phyloP scores from a whole-genome alignment of 2,113 vertebrate species.

The Mesoclemmys tuberculata region DNA sequence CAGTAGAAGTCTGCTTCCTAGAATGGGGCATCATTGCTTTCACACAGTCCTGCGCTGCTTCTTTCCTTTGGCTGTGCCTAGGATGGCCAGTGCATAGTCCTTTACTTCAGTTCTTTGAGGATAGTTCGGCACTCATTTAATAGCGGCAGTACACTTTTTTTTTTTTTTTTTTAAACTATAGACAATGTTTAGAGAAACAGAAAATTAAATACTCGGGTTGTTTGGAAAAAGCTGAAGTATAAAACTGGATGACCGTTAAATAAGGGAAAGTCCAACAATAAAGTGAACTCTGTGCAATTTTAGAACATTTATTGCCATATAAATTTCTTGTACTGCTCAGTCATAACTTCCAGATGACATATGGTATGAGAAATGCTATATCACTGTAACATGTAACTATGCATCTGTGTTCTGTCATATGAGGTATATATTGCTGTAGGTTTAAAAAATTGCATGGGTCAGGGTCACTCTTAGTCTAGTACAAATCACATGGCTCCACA shows the following conservation, averaged over 20 bases:
- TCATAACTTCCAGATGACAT: neutral
- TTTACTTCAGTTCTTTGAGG: neutral
- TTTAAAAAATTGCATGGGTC: neutral
- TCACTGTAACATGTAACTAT: neutral
- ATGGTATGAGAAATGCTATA: neutral
- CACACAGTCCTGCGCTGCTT: neutral
- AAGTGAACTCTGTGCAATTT: neutral
- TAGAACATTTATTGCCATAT: neutral
- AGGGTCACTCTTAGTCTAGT: neutral
- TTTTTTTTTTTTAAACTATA: neutral
- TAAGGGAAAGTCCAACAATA: neutral
- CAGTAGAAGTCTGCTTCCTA: neutral
- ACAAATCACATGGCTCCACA: neutral
- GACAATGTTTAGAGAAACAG: neutral
- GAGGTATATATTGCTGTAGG: neutral
- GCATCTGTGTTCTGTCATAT: neutral
- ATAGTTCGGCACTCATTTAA: neutral
- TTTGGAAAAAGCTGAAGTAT: neutral
- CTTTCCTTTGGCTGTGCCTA: neutral
- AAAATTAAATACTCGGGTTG: neutral
- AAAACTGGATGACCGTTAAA: neutral
- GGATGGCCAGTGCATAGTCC: rapidly evolving
- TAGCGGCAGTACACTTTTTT: neutral
- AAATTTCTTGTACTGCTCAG: neutral
- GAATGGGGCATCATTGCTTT: neutral